Percentiles rank a stretch among this genome's conserved stretches.
These are phyloP conservation scores for Capitulum mitella DNA, from an alignment of 2,888 invertebrate species.

Conservation along the genomic window DNA sequence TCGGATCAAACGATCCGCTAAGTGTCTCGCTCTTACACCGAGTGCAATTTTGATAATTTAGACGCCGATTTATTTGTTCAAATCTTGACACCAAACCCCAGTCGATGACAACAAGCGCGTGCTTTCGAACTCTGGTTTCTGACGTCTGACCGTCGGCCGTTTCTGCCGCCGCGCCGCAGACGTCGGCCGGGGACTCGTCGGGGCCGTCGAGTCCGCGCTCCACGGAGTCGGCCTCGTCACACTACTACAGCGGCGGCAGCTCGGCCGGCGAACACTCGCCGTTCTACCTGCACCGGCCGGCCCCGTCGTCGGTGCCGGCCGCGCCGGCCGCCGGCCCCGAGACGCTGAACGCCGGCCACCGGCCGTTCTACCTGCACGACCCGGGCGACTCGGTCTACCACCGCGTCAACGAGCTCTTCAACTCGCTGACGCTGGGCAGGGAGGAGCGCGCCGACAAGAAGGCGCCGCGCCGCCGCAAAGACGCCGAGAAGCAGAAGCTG, in stretches of 20 bases:
- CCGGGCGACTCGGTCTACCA: conserved; percentile 73
- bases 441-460: conserved; percentile 25
- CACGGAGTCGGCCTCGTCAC: conserved; percentile 30
- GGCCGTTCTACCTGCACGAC: conserved; percentile 72
- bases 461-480: conserved; percentile 22
- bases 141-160: too few species aligned
- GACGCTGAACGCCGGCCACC: conserved; percentile 32
- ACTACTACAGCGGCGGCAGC: conserved; percentile 31
- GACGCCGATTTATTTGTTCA: too few species aligned
- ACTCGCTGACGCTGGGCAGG: conserved; percentile 39
- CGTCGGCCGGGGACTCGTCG: conserved; percentile 15
- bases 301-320: conserved; percentile 33
- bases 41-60: too few species aligned
- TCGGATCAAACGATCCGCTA: too few species aligned
- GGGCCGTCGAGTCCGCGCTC: conserved; percentile 26
- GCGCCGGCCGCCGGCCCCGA: conserved; percentile 33
- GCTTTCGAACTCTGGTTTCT: too few species aligned
- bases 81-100: too few species aligned
- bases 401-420: conserved; percentile 74
- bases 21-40: too few species aligned
- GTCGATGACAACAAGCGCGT: too few species aligned
- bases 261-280: conserved; percentile 48
- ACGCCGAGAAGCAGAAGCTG: conserved; percentile 26
- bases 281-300: conserved; percentile 62
- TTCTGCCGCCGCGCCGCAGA: neutral